Conservation (phyloP, 37 sponge, comb jelly and placozoan species). For the Haliclona indistincta region DNA sequence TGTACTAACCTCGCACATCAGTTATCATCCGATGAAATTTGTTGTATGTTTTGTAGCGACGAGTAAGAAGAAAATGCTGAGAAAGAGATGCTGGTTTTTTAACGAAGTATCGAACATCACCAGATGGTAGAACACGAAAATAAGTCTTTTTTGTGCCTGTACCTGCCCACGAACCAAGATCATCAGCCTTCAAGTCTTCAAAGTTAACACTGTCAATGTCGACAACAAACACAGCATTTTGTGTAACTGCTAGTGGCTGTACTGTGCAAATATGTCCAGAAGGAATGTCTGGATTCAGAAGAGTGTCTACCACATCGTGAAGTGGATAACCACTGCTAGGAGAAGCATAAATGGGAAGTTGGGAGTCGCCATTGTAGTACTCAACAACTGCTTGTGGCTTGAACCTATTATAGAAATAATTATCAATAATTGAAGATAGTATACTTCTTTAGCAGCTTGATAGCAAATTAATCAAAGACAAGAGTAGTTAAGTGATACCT, state of each 20-base stretch:
- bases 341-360: not conserved
- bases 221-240: constrained; percentile 32
- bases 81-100: not conserved
- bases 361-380: not conserved
- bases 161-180: constrained; percentile 19
- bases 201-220: constrained; percentile 18
- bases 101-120: not conserved
- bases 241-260: constrained; percentile 12
- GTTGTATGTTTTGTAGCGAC: not conserved
- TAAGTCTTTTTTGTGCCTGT: constrained; percentile 33
- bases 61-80: not conserved
- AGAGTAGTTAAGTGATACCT: too few species aligned
- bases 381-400: not conserved
- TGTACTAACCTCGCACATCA: not conserved
- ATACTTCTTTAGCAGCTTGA: too few species aligned
- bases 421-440: not conserved
- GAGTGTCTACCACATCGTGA: not conserved
- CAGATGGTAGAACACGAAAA: constrained; percentile 15
- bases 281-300: constrained; percentile 10
- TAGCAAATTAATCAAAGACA: too few species aligned
- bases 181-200: constrained; percentile 22
- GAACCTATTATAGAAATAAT: not conserved
- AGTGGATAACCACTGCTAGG: constrained; percentile 12
- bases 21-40: constrained; percentile 5
- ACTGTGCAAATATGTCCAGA: constrained; percentile 22